Percentiles rank a stretch among this genome's conserved stretches.
These are phyloP conservation scores for Danaus plexippus DNA, from an alignment of 1,140 invertebrate species.

Conservation along the genomic window DNA sequence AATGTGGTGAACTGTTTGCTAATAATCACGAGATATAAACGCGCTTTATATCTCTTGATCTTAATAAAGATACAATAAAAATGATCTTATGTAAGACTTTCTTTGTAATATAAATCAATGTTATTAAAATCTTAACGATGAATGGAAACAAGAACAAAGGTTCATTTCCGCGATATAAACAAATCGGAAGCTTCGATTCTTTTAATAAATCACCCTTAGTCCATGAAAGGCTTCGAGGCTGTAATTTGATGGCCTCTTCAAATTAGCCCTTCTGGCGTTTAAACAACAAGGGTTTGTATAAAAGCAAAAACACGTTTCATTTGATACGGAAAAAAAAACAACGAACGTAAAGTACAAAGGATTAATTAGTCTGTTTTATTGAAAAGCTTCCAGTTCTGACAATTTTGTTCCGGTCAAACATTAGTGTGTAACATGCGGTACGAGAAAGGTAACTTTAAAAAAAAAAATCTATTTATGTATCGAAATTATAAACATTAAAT, in stretches of 20 bases:
- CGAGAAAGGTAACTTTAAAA: too few species aligned
- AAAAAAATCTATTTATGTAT: too few species aligned
- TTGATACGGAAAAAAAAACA: constrained; percentile 31
- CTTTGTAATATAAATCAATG: background rate
- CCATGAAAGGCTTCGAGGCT: constrained; percentile 34
- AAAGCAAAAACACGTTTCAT: constrained; percentile 32
- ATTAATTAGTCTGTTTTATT: constrained; percentile 14
- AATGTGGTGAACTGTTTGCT: too few species aligned
- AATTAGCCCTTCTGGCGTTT: constrained; percentile 50
- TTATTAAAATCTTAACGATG: constrained; percentile 3
- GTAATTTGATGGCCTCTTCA: constrained; percentile 54
- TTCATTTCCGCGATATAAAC: constrained; percentile 24
- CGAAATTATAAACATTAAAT: too few species aligned
- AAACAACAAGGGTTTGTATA: constrained; percentile 43
- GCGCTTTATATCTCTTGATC: too few species aligned
- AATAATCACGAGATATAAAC: too few species aligned
- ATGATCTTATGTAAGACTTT: too few species aligned
- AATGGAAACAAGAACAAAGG: constrained; percentile 18
- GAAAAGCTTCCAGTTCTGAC: too few species aligned
- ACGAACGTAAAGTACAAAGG: constrained; percentile 5
- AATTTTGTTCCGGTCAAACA: too few species aligned
- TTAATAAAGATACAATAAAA: too few species aligned
- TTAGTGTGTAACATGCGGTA: too few species aligned
- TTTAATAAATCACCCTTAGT: constrained; percentile 43
- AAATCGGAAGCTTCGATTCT: constrained; percentile 31